These are phyloP conservation scores for Copsychus sechellarum DNA, from an alignment of 2,113 vertebrate genomes.

Conservation along the genomic window DNA sequence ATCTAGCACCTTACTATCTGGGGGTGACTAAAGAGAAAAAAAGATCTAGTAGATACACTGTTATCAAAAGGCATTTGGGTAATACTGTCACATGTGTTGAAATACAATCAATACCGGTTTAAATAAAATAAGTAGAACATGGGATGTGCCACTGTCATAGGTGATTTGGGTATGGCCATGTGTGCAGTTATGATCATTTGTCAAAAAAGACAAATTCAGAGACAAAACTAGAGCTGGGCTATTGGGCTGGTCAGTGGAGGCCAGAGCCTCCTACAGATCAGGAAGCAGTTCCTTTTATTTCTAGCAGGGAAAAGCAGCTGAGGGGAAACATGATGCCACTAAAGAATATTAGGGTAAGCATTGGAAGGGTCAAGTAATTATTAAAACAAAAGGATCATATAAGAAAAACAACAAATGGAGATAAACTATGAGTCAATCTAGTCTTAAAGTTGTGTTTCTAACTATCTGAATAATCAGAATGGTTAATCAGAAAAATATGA, in stretches of 20 bases:
- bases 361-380: background rate
- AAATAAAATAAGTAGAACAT: background rate
- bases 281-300: background rate
- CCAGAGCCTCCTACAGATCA: background rate
- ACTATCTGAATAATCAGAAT: background rate
- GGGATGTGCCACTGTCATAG: background rate
- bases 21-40: background rate
- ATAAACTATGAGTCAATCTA: background rate
- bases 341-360: background rate
- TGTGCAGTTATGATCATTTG: background rate
- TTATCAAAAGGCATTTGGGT: background rate
- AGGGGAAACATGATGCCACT: rapidly evolving
- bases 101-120: background rate
- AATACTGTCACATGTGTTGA: background rate
- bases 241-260: background rate
- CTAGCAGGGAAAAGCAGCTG: background rate
- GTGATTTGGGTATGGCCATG: background rate
- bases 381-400: background rate
- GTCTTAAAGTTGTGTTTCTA: background rate
- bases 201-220: background rate
- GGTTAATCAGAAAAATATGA: background rate
- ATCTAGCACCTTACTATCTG: background rate
- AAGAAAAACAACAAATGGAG: background rate
- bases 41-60: background rate
- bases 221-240: background rate